Evolutionary conservation across 2,113 vertebrate species (phyloP).

Genomic region (Megaceryle maxima): DNA sequence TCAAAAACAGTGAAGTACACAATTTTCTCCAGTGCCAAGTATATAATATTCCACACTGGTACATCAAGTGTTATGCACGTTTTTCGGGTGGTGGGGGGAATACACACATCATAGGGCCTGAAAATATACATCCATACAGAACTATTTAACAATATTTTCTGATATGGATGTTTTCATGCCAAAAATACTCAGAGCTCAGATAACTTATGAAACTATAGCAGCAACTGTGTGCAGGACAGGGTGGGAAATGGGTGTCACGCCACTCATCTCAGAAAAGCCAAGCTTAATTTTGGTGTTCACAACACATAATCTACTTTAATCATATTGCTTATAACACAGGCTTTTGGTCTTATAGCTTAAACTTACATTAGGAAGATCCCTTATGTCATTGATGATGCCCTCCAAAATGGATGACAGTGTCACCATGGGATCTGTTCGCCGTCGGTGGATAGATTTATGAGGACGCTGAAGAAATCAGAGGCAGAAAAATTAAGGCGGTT

Average conservation of each 20-base stretch:
- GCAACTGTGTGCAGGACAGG: neutral
- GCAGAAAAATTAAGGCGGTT: neutral
- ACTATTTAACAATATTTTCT: neutral
- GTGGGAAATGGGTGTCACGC: neutral
- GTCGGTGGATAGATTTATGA: slow-evolving; percentile 95
- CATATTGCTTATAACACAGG: neutral
- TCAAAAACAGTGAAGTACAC: neutral
- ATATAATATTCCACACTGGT: neutral
- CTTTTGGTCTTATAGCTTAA: neutral
- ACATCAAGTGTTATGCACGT: neutral
- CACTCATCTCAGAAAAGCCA: neutral
- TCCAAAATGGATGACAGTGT: slow-evolving; percentile 94
- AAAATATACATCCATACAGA: neutral
- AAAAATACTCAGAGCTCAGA: neutral
- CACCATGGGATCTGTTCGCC: slow-evolving; percentile 97
- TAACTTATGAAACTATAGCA: neutral
- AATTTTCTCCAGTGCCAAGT: neutral
- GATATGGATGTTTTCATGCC: neutral
- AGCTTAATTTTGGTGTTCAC: neutral
- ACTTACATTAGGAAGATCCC: slow-evolving; percentile 94
- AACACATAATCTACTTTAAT: neutral
- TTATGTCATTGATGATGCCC: slow-evolving; percentile 96
- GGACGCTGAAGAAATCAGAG: slow-evolving; percentile 81
- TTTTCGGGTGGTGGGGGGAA: neutral
- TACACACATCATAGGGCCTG: neutral